Evolutionary conservation across 92 coral and sea anemone genomes (phyloP).

Genomic region (Chrysogorgia sp.): DNA sequence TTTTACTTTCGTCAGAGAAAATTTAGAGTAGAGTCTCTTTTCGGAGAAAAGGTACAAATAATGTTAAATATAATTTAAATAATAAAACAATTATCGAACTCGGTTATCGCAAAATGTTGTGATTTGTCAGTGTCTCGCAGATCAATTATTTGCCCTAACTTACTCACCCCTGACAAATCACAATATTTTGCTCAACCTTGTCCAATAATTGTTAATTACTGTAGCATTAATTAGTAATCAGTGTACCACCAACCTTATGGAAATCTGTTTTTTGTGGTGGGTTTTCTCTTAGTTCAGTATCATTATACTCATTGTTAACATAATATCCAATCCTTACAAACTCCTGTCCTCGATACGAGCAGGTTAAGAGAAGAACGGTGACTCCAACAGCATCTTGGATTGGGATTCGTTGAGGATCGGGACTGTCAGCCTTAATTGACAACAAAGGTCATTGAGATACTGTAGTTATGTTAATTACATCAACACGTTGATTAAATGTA

Average conservation of each 20-base stretch:
- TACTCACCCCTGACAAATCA: too few species aligned
- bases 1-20: too few species aligned
- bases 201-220: too few species aligned
- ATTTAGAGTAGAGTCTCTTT: too few species aligned
- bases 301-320: conserved; percentile 90
- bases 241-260: conserved; percentile 73
- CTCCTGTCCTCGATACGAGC: conserved; percentile 86
- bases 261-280: conserved; percentile 94
- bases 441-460: background rate
- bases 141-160: too few species aligned
- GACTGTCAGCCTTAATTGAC: conserved; percentile 77
- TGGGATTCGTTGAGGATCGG: conserved; percentile 83
- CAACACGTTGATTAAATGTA: background rate
- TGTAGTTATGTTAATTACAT: background rate
- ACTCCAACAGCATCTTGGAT: conserved; percentile 92
- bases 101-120: too few species aligned
- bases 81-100: too few species aligned
- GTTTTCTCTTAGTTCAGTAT: conserved; percentile 85
- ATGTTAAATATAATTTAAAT: too few species aligned
- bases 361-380: conserved; percentile 86
- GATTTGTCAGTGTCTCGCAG: too few species aligned
- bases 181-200: too few species aligned
- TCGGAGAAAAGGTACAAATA: too few species aligned
- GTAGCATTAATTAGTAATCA: too few species aligned
- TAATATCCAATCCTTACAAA: conserved; percentile 96